A percentile compares a stretch with the other conserved stretches of the same genome.
phyloP scores from a whole-genome alignment of 2,113 vertebrate genomes.

The Catharus minimus region DNA sequence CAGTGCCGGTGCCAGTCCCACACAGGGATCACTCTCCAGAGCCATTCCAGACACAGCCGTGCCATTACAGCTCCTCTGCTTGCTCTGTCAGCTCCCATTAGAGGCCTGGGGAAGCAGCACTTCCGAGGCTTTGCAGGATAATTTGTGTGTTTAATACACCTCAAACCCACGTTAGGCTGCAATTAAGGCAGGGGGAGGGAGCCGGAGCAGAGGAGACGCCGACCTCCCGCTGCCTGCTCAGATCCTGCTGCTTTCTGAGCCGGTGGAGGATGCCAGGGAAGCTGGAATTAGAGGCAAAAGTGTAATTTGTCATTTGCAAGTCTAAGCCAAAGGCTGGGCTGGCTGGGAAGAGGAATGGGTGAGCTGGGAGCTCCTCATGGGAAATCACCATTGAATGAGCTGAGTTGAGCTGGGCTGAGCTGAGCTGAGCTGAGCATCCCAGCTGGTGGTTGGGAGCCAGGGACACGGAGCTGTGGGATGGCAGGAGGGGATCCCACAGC shows the following conservation, averaged over 20 bases:
- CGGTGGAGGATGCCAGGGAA: constrained; percentile 23
- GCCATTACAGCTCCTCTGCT: constrained; percentile 20
- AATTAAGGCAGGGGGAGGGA: constrained; percentile 56
- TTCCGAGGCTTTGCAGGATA: constrained; percentile 60
- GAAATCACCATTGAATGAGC: background rate
- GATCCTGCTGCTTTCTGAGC: constrained; percentile 24
- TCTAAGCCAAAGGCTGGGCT: background rate
- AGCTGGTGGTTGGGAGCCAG: background rate
- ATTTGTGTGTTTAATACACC: constrained; percentile 71
- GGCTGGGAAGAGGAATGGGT: constrained; percentile 11
- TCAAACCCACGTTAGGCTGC: constrained; percentile 53
- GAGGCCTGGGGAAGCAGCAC: constrained; percentile 51
- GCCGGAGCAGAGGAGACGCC: constrained; percentile 16
- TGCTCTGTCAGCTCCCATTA: constrained; percentile 56
- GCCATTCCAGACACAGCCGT: constrained; percentile 16
- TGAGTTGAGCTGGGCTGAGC: background rate
- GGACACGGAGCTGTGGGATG: accelerated
- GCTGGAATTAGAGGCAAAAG: constrained; percentile 44
- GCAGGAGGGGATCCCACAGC: background rate
- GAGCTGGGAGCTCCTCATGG: background rate
- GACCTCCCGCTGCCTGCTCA: constrained; percentile 30
- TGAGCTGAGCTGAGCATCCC: background rate
- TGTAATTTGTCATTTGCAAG: constrained; percentile 35
- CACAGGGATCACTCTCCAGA: background rate
- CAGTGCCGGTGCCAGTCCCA: background rate